These are phyloP conservation scores for Tipula vernalis DNA, from an alignment of 2,888 invertebrate genomes.

Conservation along the genomic window DNA sequence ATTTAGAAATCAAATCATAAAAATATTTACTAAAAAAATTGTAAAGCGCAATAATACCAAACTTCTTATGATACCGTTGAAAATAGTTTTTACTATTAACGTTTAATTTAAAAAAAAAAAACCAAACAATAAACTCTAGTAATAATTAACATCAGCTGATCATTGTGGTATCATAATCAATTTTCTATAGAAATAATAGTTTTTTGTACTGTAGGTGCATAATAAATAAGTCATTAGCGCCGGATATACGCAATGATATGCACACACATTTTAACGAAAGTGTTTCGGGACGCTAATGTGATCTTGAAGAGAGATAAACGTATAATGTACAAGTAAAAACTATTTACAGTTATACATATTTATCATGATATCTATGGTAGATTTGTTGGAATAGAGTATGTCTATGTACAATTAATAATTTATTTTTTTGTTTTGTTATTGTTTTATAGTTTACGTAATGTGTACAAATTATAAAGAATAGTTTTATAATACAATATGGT, in stretches of 20 bases:
- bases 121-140: not conserved
- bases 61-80: not conserved
- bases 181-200: not conserved
- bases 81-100: not conserved
- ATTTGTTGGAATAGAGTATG: not conserved
- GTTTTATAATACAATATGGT: not conserved
- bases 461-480: not conserved
- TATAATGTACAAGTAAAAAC: not conserved
- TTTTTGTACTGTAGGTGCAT: not conserved
- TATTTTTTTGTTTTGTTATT: not conserved
- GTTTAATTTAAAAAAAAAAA: not conserved
- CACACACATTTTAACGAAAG: not conserved
- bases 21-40: not conserved
- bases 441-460: not conserved
- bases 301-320: not conserved
- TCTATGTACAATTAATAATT: not conserved
- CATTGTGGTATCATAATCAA: not conserved
- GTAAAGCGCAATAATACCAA: not conserved
- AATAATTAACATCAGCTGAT: not conserved
- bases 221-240: not conserved
- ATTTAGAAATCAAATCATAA: not conserved
- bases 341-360: not conserved
- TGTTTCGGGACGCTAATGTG: not conserved
- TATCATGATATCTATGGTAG: not conserved
- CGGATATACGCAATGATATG: not conserved